These are phyloP conservation scores for Felis chaus DNA, from an alignment of 2,113 vertebrate species.

Conservation along the genomic window DNA sequence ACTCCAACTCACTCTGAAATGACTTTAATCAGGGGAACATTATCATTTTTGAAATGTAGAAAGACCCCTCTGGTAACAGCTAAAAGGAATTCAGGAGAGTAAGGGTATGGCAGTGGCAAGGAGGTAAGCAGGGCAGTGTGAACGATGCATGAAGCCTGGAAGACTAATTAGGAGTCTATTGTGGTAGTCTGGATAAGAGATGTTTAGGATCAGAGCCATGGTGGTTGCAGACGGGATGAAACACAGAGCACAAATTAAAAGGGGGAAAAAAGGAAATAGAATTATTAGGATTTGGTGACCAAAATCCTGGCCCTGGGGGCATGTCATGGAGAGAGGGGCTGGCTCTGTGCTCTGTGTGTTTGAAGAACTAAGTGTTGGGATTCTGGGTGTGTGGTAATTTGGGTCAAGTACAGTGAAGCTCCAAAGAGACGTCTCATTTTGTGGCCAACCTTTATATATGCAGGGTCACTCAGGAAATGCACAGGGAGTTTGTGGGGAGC, in stretches of 20 bases:
- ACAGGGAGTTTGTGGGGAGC: background rate
- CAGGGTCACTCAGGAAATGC: background rate
- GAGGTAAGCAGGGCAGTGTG: background rate
- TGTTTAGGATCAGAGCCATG: background rate
- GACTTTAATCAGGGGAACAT: background rate
- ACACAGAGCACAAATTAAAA: background rate
- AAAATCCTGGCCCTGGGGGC: background rate
- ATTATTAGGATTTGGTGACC: background rate
- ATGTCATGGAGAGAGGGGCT: background rate
- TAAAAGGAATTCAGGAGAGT: background rate
- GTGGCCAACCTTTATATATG: background rate
- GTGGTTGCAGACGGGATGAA: background rate
- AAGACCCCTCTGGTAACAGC: background rate
- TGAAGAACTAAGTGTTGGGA: background rate
- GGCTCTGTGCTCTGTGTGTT: background rate
- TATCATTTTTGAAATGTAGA: background rate
- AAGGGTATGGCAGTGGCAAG: background rate
- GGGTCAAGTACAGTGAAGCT: background rate
- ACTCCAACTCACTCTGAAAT: background rate
- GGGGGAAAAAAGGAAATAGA: background rate
- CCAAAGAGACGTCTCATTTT: background rate
- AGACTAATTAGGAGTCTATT: background rate
- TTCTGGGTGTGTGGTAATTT: background rate
- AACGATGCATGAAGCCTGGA: background rate
- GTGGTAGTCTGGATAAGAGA: background rate